Percentiles rank a stretch among this genome's conserved stretches.
These are phyloP conservation scores for Parochlus steinenii DNA, from an alignment of 2,888 invertebrate genomes.

Conservation along the genomic window DNA sequence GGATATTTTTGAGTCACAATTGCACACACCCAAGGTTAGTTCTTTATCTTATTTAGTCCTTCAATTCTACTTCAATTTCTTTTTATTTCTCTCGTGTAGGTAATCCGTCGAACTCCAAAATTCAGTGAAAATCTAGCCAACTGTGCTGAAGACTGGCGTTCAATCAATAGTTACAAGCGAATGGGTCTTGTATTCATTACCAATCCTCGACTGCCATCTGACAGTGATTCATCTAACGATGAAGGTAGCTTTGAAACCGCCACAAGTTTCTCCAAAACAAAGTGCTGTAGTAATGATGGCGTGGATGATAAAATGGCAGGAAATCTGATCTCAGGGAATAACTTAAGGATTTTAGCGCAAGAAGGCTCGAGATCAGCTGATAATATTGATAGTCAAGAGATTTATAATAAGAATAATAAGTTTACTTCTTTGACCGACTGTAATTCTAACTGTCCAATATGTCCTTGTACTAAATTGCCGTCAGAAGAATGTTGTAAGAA, in stretches of 20 bases:
- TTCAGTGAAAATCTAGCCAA: slow-evolving; percentile 45
- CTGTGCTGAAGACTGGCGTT: slow-evolving; percentile 47
- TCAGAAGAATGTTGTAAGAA: slow-evolving; percentile 21
- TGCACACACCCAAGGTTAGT: slow-evolving; percentile 39
- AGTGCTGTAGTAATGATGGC: slow-evolving; percentile 18
- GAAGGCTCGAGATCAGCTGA: slow-evolving; percentile 37
- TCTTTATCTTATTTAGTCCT: too few species aligned
- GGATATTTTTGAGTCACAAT: slow-evolving; percentile 25
- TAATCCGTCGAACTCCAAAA: slow-evolving; percentile 46
- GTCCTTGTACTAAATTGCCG: slow-evolving; percentile 20
- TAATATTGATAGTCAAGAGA: slow-evolving; percentile 34
- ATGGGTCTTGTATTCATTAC: slow-evolving; percentile 34
- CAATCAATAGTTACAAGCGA: slow-evolving; percentile 36
- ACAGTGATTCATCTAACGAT: slow-evolving; percentile 23
- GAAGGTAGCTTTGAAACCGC: slow-evolving; percentile 36
- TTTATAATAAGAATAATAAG: slow-evolving; percentile 21
- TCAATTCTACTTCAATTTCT: too few species aligned
- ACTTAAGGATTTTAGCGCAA: slow-evolving; percentile 19
- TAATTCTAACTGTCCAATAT: slow-evolving; percentile 21
- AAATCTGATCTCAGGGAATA: slow-evolving; percentile 16
- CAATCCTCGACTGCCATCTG: slow-evolving; percentile 24
- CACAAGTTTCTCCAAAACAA: slow-evolving; percentile 24
- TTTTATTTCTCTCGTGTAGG: too few species aligned
- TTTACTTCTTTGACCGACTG: slow-evolving; percentile 26
- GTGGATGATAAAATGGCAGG: slow-evolving; percentile 15